Evolutionary conservation across 2,797 vertebrate species (phyloP), one percentile per base, ranked within the genome.

Genomic region (Enteromius paludinosus): DNA sequence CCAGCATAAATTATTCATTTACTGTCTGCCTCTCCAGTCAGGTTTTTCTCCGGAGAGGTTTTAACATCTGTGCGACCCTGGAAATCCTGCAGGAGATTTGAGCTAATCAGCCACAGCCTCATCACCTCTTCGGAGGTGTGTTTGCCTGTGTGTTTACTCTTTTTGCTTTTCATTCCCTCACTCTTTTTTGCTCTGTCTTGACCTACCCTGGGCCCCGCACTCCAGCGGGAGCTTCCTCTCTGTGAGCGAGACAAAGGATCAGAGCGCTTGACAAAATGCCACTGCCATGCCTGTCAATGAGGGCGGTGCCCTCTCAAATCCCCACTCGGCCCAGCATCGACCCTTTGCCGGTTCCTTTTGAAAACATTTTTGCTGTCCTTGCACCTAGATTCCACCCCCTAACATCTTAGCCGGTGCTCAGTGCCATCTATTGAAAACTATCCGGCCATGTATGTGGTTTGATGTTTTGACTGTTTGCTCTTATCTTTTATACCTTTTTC

Each of bases 1-100:
- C 82, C 68, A 3, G 65, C 17, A 91, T 95, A 90, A 83, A 92
- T 95, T 93, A 95, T 95, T 93, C 91, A 95, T 93, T 85, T 59
- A 0, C 72, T 62, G 47, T 86, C 85, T 85, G 45, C 83, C 59
- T 85, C 85, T 86, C 87, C 91, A 92, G 88, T 84, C 68, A 69
- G 79, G 81, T 79, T 89, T 88, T 87, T 87, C 87, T 88, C 86
- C 75, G 87, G 85, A 81, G 87, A 80, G 84, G 87, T 85, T 90
- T 87, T 83, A 90, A 92, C 91, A 92, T 92, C 89, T 89, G 89
- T 72, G 79, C 69, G 83, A 84, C 87, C 85, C 77, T 2, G 65
- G 82, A 88, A 81, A 82, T 86, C 79, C 81, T 81, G 74, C 77
- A 49, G 79, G 89, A 79, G 88, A 90, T 90, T 90, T 87, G 88